Evolutionary conservation across 2,888 invertebrate genomes (phyloP), one percentile per base, ranked within the genome.

Genomic region (Rhingia campestris): DNA sequence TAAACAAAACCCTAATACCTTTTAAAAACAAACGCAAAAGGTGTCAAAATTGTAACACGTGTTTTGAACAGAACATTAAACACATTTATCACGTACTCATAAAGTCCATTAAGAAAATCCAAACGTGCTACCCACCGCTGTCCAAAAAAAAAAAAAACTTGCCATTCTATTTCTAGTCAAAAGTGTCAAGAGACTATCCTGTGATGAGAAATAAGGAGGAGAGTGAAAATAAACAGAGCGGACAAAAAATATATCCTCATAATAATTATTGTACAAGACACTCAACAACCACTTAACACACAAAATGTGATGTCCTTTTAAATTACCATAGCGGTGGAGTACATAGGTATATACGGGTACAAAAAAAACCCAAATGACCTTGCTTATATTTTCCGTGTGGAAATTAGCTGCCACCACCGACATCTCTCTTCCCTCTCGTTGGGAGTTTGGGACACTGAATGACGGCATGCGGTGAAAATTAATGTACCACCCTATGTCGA

Each of bases 261-360:
- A 56, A 82, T 82, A 82, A 82, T 82, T 82, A 82, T 75, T 79
- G 64, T 79, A 80, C 80, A 80, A 80, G 80, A 75, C 75, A 84
- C 84, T 80, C 74, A 79, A 80, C 80, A 80, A 80, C 74, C 80
- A 80, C 84, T 84, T 80, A 80, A 80, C 84, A 84, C 79, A 80
- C 69, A 84, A 84, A 79, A 75, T 75, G 49, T 70, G 69, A 75
- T 74, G 80, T 84, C 74, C 66, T 72, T 61, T 79, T 66, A 61
- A 84, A 70, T 80, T 66, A 61, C 58, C 66, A 59, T 63, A 58
- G 35, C 14, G 59, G 66, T 51, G n/a, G 45, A 56, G 35, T 53
- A 35, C 53, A 63, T 41, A 4, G 6, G 32, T 35, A 7, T 6
- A 12, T 30, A 3, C 2, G 3, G 10, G 41, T 37, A 30, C 5